Conservation (phyloP, 2,113 vertebrate genomes). For the Dicaeum eximium region DNA sequence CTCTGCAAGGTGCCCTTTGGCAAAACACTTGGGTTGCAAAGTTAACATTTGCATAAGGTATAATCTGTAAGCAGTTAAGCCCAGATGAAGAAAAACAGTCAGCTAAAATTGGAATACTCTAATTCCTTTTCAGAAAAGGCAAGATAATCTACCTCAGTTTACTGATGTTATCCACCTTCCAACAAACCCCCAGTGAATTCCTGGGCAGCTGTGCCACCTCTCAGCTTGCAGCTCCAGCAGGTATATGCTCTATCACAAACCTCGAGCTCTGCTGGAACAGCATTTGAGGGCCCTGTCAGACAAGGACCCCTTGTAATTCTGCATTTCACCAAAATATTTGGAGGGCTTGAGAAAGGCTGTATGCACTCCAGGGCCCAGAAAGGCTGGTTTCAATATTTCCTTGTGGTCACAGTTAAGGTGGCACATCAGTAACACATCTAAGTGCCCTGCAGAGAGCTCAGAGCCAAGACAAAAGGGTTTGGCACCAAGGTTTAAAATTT, state of each 20-base stretch:
- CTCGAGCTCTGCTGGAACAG: background rate
- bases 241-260: background rate
- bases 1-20: background rate
- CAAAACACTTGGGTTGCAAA: background rate
- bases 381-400: background rate
- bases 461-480: background rate
- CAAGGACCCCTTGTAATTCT: background rate
- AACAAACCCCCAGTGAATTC: background rate
- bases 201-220: background rate
- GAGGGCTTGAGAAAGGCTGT: background rate
- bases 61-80: constrained; percentile 6
- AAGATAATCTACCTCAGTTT: constrained; percentile 13
- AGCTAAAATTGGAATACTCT: constrained; percentile 1
- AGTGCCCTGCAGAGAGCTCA: background rate
- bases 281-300: background rate
- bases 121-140: constrained; percentile 13
- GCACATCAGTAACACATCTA: background rate
- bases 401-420: background rate
- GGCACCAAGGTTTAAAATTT: background rate
- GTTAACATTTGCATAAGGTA: constrained; percentile 7
- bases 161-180: background rate
- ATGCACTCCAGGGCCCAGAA: background rate
- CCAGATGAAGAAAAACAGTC: background rate
- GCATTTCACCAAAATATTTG: background rate
- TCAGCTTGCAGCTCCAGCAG: background rate